These are phyloP conservation scores for Digitonthophagus gazella DNA, from an alignment of 2,888 invertebrate genomes.

Conservation along the genomic window DNA sequence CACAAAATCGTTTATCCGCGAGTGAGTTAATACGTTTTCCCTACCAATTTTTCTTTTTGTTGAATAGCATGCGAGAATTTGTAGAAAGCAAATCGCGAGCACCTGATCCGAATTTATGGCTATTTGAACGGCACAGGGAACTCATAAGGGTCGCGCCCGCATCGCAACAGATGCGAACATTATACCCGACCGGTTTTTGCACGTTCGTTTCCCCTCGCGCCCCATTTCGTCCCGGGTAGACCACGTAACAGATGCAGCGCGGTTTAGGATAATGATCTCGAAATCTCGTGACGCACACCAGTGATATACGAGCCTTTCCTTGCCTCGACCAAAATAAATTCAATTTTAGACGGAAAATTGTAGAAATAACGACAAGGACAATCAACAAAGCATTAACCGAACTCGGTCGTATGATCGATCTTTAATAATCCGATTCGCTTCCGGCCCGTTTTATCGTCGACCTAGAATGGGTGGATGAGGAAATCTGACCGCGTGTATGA, in stretches of 20 bases:
- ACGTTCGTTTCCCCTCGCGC: background rate
- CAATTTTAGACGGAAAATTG: slow-evolving; percentile 1
- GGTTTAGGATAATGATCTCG: slow-evolving; percentile 17
- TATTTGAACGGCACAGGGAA: background rate
- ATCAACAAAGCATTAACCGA: background rate
- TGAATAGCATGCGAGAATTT: background rate
- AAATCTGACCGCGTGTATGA: background rate
- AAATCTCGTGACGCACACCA: slow-evolving; percentile 3
- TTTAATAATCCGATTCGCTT: background rate
- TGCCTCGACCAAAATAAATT: slow-evolving; percentile 5
- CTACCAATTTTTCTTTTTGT: background rate
- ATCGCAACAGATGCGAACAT: background rate
- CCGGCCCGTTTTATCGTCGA: background rate
- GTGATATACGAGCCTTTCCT: slow-evolving; percentile 12
- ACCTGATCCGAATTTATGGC: background rate
- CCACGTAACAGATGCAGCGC: slow-evolving; percentile 14
- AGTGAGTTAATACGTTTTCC: background rate
- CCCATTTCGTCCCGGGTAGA: background rate
- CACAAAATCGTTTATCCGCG: background rate
- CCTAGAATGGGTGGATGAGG: background rate
- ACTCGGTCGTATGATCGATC: background rate
- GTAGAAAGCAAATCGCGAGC: background rate
- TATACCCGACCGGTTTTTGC: background rate
- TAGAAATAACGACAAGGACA: background rate
- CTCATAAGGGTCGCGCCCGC: background rate